Evolutionary conservation across 2,113 vertebrate species (phyloP), one percentile per base, ranked within the genome.

Genomic region (Corythoichthys intestinalis): DNA sequence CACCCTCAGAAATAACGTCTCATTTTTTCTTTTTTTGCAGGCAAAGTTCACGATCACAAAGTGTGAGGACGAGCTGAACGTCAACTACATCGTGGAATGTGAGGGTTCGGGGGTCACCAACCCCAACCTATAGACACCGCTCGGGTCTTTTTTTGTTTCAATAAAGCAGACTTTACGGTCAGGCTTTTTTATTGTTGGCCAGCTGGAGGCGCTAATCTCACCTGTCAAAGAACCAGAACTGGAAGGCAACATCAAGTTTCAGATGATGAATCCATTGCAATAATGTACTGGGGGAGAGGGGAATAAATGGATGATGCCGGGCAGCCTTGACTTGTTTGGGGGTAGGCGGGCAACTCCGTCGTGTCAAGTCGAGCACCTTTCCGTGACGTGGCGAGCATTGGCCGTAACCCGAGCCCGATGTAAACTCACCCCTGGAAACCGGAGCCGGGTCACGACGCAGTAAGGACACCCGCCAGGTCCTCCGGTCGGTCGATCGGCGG

Each of bases 1-100:
- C 20, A 28, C 20, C 38, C 2, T 41, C 2, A 44, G 6, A 11
- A 44, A 17, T 0, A 9, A 0, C 1, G 14, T 34, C 6, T 6
- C 6, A 34, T n/a, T 35, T 50, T 49, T 54, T 54, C 28, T 41
- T 28, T 73, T 49, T 70, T 65, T 92, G 49, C 85, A 99, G 96
- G 96, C 94, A 11, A 98, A 94, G 81, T 99, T 99, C 85, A 94
- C 90, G 1, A 92, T 98, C 70, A 93, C 87, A 61, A 98, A 96
- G 70, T 92, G 89, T 7, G 94, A 94, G 62, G 95, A 96, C 1
- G 92, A 94, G 47, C 91, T 88, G 38, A 91, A 85, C 64, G 92
- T 94, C 9, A 86, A 90, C 71, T 94, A 90, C 68, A 89, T 98
- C 80, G 95, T 98, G 66, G 96, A 99, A 76, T 99, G 97, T 88